phyloP scores from a whole-genome alignment of 2,113 vertebrate genomes.

The Brachyhypopomus occidentalis region DNA sequence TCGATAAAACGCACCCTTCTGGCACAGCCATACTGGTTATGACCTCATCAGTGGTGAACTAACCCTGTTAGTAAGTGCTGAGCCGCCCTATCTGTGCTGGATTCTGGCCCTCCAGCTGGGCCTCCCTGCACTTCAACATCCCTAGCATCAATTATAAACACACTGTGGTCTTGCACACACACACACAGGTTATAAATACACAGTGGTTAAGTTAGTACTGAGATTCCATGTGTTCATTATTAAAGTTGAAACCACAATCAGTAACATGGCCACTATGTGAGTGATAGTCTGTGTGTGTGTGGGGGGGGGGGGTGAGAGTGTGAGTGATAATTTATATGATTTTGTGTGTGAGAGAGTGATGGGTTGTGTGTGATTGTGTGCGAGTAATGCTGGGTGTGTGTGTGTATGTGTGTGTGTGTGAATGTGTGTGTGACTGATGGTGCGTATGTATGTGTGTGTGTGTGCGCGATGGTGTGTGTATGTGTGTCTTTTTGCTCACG shows the following conservation, averaged over 20 bases:
- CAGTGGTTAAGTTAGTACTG: conserved; percentile 15
- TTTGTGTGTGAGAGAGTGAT: too few species aligned
- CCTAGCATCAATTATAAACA: conserved; percentile 12
- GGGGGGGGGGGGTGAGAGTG: too few species aligned
- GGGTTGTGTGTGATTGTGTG: background rate
- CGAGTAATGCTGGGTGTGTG: conserved; percentile 10
- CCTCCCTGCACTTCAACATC: background rate
- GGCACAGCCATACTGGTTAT: too few species aligned
- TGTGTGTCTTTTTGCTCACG: background rate
- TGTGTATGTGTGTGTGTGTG: background rate
- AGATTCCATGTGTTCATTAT: conserved; percentile 59
- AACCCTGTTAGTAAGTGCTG: too few species aligned
- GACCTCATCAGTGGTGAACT: too few species aligned
- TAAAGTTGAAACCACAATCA: conserved; percentile 56
- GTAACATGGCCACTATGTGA: background rate
- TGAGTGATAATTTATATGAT: background rate
- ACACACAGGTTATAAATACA: background rate
- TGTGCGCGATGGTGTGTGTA: background rate
- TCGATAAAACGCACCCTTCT: too few species aligned
- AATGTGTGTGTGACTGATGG: background rate
- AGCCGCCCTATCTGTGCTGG: too few species aligned
- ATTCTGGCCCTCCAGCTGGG: too few species aligned
- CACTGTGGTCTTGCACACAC: background rate
- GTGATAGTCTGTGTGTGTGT: conserved; percentile 20
- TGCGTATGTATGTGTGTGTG: background rate